Evolutionary conservation across 2,797 vertebrate species (phyloP), one percentile per base, ranked within the genome.

Genomic region (Acanthiza pusilla): DNA sequence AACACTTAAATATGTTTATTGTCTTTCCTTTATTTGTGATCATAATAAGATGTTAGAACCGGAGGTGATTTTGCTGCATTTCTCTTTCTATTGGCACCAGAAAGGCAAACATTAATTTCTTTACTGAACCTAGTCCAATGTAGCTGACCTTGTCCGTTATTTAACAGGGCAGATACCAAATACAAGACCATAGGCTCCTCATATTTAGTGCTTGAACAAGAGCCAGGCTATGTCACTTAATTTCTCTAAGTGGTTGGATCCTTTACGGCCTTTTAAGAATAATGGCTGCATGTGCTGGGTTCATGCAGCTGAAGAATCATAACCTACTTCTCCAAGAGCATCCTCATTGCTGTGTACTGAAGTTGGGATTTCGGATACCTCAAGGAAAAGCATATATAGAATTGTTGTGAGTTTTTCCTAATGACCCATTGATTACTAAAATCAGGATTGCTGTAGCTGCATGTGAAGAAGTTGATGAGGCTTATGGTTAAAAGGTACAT

Each of bases 201-300:
- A 30, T 78, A 84, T 74, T 92, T 71, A 91, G 43, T 63, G 23
- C 42, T 77, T 94, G 81, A 90, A 91, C 42, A 83, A 23, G 20
- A 91, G 78, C 84, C 91, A 91, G 75, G 16, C 53, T 54, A 34
- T 61, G 54, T 45, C 68, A 81, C 76, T 90, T 95, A 87, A 92
- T 95, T 93, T 92, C 68, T 91, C 36, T 94, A 89, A 96, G 94
- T 93, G 62, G 27, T 36, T 89, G 78, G 57, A 62, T 83, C 53
- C 58, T 85, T 94, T 74, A 78, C 7, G 40, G 48, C 50, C 71
- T 88, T 93, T 92, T 77, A 67, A 95, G 81, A 71, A 63, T 53
- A 76, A 53, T 42, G 26, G 55, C 34, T 27, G 30, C 42, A 43
- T 57, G 38, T 54, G 23, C 47, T 91, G 53, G 54, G 36, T 34